These are phyloP conservation scores for Carposina sasakii DNA, from an alignment of 1,140 invertebrate species.

Conservation along the genomic window DNA sequence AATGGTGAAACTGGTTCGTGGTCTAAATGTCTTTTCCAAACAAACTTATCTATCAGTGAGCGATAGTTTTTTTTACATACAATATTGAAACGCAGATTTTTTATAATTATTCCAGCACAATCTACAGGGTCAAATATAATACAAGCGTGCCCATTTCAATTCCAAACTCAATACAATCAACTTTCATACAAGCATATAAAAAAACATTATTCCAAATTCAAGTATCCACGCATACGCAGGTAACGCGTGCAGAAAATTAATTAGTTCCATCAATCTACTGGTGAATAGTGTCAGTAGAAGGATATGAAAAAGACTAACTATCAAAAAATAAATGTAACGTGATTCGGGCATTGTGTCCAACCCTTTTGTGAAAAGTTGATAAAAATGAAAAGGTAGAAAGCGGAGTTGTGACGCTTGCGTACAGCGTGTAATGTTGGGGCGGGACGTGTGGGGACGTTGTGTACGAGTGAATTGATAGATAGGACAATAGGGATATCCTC, in stretches of 20 bases:
- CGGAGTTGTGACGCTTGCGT: constrained; percentile 33
- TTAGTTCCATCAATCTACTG: constrained; percentile 67
- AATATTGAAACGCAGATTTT: no score
- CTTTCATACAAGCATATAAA: no score
- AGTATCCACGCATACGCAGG: constrained; percentile 41
- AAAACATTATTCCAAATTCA: constrained; percentile 49
- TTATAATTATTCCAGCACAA: no score
- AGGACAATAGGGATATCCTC: no score
- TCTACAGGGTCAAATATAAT: no score
- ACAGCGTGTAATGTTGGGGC: constrained; percentile 32
- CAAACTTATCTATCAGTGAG: no score
- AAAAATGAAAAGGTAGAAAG: constrained; percentile 32
- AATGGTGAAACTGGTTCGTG: no score
- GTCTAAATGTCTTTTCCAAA: no score
- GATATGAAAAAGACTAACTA: constrained; percentile 44
- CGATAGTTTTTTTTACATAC: no score
- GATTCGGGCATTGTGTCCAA: constrained; percentile 63
- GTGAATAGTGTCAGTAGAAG: constrained; percentile 52
- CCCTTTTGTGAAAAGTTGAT: constrained; percentile 25
- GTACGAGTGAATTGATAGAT: no score
- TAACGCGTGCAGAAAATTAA: constrained; percentile 66
- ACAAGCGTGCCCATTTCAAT: no score
- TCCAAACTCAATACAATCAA: no score
- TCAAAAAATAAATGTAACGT: constrained; percentile 57
- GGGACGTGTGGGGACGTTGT: constrained; percentile 36